Base-by-base conservation (phyloP, 2,888 invertebrate genomes). In the Apamea epomidion region DNA sequence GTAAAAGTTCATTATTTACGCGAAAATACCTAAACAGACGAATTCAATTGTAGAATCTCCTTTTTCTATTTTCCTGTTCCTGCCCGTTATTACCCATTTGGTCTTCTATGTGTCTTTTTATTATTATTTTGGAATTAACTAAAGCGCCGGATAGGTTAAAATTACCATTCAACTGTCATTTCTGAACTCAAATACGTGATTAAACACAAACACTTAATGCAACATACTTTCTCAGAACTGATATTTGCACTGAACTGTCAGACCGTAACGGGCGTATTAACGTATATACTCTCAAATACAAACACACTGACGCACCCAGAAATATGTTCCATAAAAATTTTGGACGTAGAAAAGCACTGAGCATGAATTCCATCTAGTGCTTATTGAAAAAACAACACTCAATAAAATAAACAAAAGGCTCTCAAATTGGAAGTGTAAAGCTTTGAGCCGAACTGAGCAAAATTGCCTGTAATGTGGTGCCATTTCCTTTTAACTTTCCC, bases 391-490 rank as follows among this genome's bases (percentile, higher is more conserved):
- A 85, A 83, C 67, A 82, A 82, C 78, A 83, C 87, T 83, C 74
- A 80, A 83, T 89, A 85, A 87, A 88, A 88, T 85, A 82, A 86
- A 89, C 82, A 86, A 89, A 86, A 84, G 78, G 86, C 86, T 82
- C 74, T 83, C 76, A 81, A 88, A 88, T 87, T 88, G 86, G 82
- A 79, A 83, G 77, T 87, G 81, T 87, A 86, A 89, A 86, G 89
- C 89, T 85, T 89, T 78, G 79, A 84, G 82, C 81, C 81, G 74
- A 87, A 89, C 81, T 77, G 81, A 74, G 65, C 77, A 69, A 77
- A 81, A 86, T 87, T 84, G 87, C 82, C 81, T 74, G 81, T 80
- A 81, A 83, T 70, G 76, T 82, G 69, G 76, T 48, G 68, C 67
- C 25, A 60, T 80, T 80, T 89, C 68, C 84, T 69, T 85, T 86